Base-by-base conservation (phyloP, 1,140 invertebrate species). In the Zaprionus lachaisei region DNA sequence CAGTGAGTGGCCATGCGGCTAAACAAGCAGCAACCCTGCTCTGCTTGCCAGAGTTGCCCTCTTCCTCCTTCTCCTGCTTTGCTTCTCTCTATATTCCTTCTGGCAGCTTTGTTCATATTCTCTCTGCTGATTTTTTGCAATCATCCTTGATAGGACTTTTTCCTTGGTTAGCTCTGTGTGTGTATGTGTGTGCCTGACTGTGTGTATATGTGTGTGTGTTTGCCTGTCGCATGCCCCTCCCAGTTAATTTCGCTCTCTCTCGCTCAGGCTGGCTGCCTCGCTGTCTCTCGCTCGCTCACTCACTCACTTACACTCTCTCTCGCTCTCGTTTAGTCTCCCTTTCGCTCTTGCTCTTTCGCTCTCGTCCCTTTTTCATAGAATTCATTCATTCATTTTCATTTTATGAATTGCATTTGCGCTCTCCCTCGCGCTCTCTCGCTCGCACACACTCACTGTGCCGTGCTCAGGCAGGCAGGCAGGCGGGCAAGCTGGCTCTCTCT, bases 351-450 rank as follows among this genome's bases (percentile, higher is more conserved):
- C 26, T 17, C 68, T 72, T 56, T 74, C 49, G 15, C 56, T 12
- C 57, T 7, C 34, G 28, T 15, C 28, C 58, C 37, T 74, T 72
- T 60, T 62, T 51, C 54, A 55, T 49, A 51, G 54, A 54, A 62
- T 55, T 74, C 64, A 69, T 77, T 72, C 77, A 86, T 86, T 86
- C 77, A 89, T 89, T 87, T 80, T 87, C 83, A 89, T 87, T 87
- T 87, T 89, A 84, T 87, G 85, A 89, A 87, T 89, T 87, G 84
- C 84, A 87, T 87, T 87, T 87, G 78, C 71, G 64, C 73, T 80
- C 69, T 72, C 83, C 78, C 77, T 77, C 80, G 47, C 67, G 47
- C 67, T 69, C 64, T 70, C 79, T 74, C 58, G 60, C 78, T 79
- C 60, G 44, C 37, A 31, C 47, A 15, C 63, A 17, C 49, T 4